A percentile compares a stretch with the other conserved stretches of the same genome.
phyloP scores from a whole-genome alignment of 2,888 invertebrate genomes.

The Drosophila silvestris region DNA sequence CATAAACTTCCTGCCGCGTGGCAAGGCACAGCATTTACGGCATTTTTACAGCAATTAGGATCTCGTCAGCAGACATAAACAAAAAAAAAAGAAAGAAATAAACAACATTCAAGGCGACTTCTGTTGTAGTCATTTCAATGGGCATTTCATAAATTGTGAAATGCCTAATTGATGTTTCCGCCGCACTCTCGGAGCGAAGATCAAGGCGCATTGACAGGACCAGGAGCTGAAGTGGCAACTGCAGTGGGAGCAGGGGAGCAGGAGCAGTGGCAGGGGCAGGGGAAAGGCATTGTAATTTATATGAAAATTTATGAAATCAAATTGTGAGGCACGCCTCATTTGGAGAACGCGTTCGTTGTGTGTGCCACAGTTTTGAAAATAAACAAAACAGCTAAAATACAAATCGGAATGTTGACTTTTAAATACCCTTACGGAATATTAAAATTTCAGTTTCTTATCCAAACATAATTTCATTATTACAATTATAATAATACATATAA shows the following conservation, averaged over 20 bases:
- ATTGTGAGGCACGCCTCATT: conserved; percentile 64
- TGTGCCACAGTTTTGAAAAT: conserved; percentile 11
- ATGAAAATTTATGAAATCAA: conserved; percentile 70
- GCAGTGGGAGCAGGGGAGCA: not conserved
- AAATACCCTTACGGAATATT: not conserved
- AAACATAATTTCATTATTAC: not conserved
- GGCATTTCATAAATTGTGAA: conserved; percentile 59
- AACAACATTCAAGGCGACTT: conserved; percentile 43
- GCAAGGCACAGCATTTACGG: conserved; percentile 34
- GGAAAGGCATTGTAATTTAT: conserved; percentile 59
- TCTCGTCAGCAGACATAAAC: conserved; percentile 20
- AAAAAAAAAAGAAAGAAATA: conserved; percentile 9
- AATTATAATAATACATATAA: not conserved
- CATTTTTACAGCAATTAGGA: conserved; percentile 52
- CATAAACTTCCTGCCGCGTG: conserved; percentile 76
- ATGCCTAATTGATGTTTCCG: conserved; percentile 74
- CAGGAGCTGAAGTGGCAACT: not conserved
- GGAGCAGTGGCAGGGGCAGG: not conserved
- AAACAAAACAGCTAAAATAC: not conserved
- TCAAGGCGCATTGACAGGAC: conserved; percentile 42
- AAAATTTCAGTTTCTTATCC: too few relatives aligned
- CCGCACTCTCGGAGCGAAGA: conserved; percentile 39
- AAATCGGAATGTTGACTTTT: not conserved
- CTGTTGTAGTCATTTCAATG: conserved; percentile 45
- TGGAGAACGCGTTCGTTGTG: conserved; percentile 18